phyloP scores from a whole-genome alignment of 2,888 invertebrate species.

The Plusia festucae region DNA sequence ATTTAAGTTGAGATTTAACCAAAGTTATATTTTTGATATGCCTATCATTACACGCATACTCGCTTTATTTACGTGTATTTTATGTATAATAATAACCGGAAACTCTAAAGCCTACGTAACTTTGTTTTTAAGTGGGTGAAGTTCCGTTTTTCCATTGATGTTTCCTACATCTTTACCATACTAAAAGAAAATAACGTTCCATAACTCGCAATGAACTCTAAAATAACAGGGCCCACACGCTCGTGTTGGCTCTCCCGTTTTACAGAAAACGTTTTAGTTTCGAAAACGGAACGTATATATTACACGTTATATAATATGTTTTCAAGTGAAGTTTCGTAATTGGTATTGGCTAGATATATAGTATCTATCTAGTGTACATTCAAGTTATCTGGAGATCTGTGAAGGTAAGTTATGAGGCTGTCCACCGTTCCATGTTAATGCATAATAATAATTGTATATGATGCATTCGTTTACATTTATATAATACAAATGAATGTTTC shows the following conservation, averaged over 20 bases:
- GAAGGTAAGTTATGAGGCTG: too few species aligned
- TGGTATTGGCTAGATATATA: too few species aligned
- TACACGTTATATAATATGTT: too few species aligned
- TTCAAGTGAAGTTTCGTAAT: too few species aligned
- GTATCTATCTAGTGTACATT: too few species aligned
- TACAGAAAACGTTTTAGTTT: background rate
- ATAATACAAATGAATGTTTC: too few species aligned
- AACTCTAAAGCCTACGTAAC: background rate
- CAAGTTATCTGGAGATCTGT: too few species aligned
- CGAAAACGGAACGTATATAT: background rate
- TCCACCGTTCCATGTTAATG: too few species aligned
- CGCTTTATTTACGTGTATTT: background rate
- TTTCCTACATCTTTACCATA: slow-evolving; percentile 38
- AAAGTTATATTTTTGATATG: background rate
- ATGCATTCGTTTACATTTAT: too few species aligned
- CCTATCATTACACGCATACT: too few species aligned
- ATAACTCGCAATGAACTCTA: slow-evolving; percentile 20
- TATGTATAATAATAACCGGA: background rate
- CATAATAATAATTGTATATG: too few species aligned
- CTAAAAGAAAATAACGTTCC: slow-evolving; percentile 23
- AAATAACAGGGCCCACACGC: slow-evolving; percentile 39
- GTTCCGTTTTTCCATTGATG: slow-evolving; percentile 21
- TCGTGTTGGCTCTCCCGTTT: slow-evolving; percentile 32
- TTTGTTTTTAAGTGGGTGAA: slow-evolving; percentile 11
- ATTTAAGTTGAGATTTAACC: background rate